Conservation (phyloP, 2,797 vertebrate genomes). For the Uromys caudimaculatus region DNA sequence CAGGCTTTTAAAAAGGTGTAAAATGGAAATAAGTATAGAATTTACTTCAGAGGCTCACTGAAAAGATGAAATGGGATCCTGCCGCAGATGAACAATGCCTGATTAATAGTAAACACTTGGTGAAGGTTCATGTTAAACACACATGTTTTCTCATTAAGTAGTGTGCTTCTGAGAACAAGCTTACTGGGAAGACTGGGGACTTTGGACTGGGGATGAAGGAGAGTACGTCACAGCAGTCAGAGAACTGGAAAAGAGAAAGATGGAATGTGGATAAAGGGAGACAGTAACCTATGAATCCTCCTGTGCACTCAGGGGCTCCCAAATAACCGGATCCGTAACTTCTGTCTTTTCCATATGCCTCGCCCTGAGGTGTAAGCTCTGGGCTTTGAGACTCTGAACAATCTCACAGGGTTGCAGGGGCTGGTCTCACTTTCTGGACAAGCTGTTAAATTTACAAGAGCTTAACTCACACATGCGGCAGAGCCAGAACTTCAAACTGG, state of each 20-base stretch:
- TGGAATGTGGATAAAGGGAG: not conserved
- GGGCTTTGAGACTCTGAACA: not conserved
- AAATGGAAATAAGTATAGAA: not conserved
- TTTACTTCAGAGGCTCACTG: not conserved
- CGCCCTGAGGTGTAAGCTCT: not conserved
- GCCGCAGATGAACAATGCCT: not conserved
- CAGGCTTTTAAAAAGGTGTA: not conserved
- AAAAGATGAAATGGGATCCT: not conserved
- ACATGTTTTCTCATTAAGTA: not conserved
- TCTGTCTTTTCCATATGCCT: not conserved
- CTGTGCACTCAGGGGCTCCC: not conserved
- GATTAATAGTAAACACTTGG: not conserved
- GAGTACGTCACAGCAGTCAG: not conserved
- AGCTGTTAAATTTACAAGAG: not conserved
- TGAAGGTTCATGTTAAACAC: not conserved
- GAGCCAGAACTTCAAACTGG: not conserved
- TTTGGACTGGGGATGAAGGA: not conserved
- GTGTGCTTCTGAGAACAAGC: not conserved
- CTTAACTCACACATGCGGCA: not conserved
- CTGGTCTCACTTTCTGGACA: not conserved
- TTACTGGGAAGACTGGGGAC: not conserved
- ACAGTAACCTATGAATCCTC: not conserved
- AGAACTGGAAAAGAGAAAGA: not conserved
- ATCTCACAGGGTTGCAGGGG: not conserved
- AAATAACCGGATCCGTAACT: not conserved